Conservation (phyloP, 64 coral and sea anemone genomes). For the Montipora efflorescens region DNA sequence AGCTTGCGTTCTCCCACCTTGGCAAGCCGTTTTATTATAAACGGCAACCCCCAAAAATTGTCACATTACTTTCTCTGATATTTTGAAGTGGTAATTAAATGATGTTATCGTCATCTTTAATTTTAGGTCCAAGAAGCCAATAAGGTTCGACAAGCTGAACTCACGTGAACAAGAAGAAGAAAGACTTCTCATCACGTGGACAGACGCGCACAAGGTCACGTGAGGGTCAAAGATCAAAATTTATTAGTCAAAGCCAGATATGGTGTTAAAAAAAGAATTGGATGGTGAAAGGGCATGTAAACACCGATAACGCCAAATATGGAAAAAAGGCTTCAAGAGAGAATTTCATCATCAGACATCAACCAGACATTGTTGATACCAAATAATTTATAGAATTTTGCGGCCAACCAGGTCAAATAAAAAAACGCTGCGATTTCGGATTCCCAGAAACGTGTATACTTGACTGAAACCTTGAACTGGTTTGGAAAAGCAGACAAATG, state of each 20-base stretch:
- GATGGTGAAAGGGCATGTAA: not conserved
- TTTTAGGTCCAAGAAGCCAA: slow-evolving; percentile 24
- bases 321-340: not conserved
- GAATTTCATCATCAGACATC: not conserved
- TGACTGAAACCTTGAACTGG: too few species aligned
- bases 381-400: not conserved
- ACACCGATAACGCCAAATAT: not conserved
- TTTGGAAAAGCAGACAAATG: too few species aligned
- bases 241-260: not conserved
- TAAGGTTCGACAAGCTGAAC: slow-evolving; percentile 17
- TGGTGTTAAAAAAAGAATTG: not conserved
- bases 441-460: too few species aligned
- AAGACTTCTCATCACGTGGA: not conserved
- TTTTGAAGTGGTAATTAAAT: not conserved
- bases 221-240: not conserved
- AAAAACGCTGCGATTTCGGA: not conserved
- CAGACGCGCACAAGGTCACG: slow-evolving; percentile 11
- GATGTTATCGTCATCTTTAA: not conserved
- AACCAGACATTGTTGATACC: not conserved
- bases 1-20: too few species aligned
- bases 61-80: not conserved
- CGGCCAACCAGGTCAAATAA: not conserved
- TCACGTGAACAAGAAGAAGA: not conserved
- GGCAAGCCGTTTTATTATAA: too few species aligned
- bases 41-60: not conserved